These are phyloP conservation scores for Rhingia rostrata DNA, from an alignment of 2,888 invertebrate species.

Conservation along the genomic window DNA sequence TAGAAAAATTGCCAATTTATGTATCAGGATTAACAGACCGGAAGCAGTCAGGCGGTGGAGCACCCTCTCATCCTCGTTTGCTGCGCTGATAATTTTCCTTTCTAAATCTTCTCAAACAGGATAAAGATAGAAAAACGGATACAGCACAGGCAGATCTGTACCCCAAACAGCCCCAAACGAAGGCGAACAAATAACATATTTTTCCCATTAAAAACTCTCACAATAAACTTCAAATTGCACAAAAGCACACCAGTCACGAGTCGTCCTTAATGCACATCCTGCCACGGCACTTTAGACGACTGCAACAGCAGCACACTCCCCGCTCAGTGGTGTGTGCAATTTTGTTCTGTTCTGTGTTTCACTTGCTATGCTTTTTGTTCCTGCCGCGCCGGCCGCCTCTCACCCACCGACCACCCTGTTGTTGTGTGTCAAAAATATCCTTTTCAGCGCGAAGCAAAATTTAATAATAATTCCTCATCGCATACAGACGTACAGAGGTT, in stretches of 20 bases:
- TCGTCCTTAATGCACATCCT: constrained; percentile 70
- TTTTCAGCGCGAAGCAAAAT: constrained; percentile 63
- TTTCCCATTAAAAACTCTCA: constrained; percentile 69
- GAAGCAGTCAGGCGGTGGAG: constrained; percentile 7
- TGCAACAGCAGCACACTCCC: constrained; percentile 19
- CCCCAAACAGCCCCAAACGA: constrained; percentile 32
- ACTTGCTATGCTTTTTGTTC: constrained; percentile 12
- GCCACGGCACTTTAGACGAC: constrained; percentile 64
- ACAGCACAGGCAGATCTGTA: constrained; percentile 1
- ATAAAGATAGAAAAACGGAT: constrained; percentile 8
- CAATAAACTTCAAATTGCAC: constrained; percentile 72
- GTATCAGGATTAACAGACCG: constrained; percentile 53
- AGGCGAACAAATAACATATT: constrained; percentile 71
- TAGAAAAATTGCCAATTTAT: constrained; percentile 71
- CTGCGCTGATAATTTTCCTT: constrained; percentile 54
- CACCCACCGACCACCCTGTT: constrained; percentile 7
- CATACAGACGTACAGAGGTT: constrained; percentile 18
- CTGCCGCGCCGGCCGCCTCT: background rate
- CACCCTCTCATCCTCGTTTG: constrained; percentile 18
- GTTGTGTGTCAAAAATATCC: constrained; percentile 62
- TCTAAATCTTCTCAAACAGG: constrained; percentile 54
- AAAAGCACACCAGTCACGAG: constrained; percentile 68
- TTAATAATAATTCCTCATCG: constrained; percentile 71
- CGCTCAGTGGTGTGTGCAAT: constrained; percentile 58
- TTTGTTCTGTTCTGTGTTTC: constrained; percentile 38